Conservation (phyloP, 2,797 vertebrate species). For the Rhinichthys osculus region DNA sequence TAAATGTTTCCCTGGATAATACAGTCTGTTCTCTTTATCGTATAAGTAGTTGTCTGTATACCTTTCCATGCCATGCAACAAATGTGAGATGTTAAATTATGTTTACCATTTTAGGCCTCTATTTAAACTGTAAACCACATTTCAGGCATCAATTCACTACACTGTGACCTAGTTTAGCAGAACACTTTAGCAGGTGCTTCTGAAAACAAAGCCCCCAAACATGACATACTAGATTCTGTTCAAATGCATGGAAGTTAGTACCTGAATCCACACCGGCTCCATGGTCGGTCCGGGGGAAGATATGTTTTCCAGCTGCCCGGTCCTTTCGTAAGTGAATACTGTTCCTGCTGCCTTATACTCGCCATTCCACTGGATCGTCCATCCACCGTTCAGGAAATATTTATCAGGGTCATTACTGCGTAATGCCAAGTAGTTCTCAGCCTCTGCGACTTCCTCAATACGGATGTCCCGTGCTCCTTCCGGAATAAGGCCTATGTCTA, state of each 20-base stretch:
- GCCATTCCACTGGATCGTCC: slow-evolving; percentile 97
- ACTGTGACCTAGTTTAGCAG: slow-evolving; percentile 21
- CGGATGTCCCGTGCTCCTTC: slow-evolving; percentile 88
- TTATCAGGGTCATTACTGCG: slow-evolving; percentile 86
- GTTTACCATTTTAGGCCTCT: background rate
- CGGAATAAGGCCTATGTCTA: slow-evolving; percentile 94
- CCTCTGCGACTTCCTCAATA: slow-evolving; percentile 90
- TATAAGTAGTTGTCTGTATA: background rate
- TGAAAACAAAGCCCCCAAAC: background rate
- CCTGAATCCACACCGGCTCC: slow-evolving; percentile 97
- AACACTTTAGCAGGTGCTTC: slow-evolving; percentile 15
- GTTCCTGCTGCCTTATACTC: slow-evolving; percentile 93
- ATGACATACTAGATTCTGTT: slow-evolving; percentile 6
- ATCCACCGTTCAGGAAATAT: slow-evolving; percentile 94
- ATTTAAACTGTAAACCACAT: slow-evolving; percentile 17
- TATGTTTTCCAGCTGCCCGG: slow-evolving; percentile 90
- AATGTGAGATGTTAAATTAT: background rate
- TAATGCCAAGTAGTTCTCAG: slow-evolving; percentile 92
- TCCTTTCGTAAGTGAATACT: slow-evolving; percentile 90
- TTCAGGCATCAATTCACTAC: background rate
- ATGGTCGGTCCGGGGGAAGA: slow-evolving; percentile 91
- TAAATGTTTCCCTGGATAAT: background rate
- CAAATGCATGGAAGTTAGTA: slow-evolving; percentile 58
- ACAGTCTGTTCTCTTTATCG: background rate
- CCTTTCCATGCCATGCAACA: background rate